Evolutionary conservation across 2,797 vertebrate genomes (phyloP).

Genomic region (Tinamus major): DNA sequence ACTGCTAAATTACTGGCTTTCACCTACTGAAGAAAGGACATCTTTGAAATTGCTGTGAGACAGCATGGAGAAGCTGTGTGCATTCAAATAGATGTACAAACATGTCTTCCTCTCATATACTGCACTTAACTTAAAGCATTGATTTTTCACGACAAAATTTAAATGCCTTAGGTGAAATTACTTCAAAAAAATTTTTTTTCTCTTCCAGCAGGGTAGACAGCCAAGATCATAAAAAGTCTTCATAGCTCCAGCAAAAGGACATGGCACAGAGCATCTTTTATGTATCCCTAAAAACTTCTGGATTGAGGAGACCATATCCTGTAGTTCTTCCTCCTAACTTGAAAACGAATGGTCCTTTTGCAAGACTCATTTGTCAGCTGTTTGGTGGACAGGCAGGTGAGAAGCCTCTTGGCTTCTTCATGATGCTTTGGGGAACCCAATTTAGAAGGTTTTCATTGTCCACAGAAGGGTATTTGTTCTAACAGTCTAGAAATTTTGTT

Average conservation of each 20-base stretch:
- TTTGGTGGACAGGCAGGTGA: neutral
- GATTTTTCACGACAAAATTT: neutral
- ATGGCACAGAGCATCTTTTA: accelerated
- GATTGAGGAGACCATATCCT: neutral
- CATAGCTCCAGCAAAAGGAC: neutral
- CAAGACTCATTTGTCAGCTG: neutral
- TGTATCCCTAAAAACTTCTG: neutral
- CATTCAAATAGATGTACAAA: neutral
- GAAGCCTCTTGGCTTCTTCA: neutral
- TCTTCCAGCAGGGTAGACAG: neutral
- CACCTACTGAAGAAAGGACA: neutral
- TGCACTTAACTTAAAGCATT: neutral
- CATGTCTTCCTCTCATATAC: neutral
- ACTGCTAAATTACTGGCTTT: neutral
- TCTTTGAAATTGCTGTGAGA: neutral
- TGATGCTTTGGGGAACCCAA: accelerated
- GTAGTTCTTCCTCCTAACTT: neutral
- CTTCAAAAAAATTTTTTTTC: neutral
- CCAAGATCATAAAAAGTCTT: neutral
- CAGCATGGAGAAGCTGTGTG: neutral
- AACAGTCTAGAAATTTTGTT: neutral
- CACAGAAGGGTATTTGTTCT: neutral
- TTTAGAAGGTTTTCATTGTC: neutral
- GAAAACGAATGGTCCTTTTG: neutral
- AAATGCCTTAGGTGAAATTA: neutral